Conservation (phyloP, 2,888 invertebrate species). For the Chymomyza fuscimana region DNA sequence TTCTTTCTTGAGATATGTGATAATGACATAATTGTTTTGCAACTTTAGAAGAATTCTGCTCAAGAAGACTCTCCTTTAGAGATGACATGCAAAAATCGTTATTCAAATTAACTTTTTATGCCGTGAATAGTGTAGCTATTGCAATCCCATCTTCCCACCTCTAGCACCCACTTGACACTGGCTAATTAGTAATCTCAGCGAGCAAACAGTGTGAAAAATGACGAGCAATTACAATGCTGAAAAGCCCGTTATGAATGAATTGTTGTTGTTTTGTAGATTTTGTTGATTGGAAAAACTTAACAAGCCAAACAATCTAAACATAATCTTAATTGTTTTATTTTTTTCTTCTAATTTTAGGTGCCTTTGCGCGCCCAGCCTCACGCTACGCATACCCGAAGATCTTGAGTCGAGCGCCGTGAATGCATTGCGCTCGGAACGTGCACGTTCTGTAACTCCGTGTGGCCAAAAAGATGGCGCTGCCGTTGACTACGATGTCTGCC, state of each 20-base stretch:
- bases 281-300: neutral
- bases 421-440: slow-evolving; percentile 70
- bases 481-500: slow-evolving; percentile 81
- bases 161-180: neutral
- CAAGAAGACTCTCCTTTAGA: too few relatives aligned
- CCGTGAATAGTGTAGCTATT: too few relatives aligned
- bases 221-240: neutral
- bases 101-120: too few relatives aligned
- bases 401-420: slow-evolving; percentile 69
- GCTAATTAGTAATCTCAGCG: neutral
- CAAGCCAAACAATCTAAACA: neutral
- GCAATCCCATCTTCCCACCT: neutral
- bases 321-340: neutral
- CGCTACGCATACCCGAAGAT: slow-evolving; percentile 76
- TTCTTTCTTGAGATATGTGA: too few relatives aligned
- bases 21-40: too few relatives aligned
- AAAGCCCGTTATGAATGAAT: neutral
- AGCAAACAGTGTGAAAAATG: slow-evolving; percentile 4
- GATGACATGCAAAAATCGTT: too few relatives aligned
- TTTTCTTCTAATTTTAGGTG: slow-evolving; percentile 58
- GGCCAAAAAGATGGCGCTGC: slow-evolving; percentile 42
- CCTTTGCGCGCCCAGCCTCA: slow-evolving; percentile 55
- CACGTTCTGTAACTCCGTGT: slow-evolving; percentile 65
- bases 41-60: too few relatives aligned
- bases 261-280: neutral